Evolutionary conservation across 64 coral and sea anemone genomes (phyloP).

Genomic region (Cladopsammia gracilis): DNA sequence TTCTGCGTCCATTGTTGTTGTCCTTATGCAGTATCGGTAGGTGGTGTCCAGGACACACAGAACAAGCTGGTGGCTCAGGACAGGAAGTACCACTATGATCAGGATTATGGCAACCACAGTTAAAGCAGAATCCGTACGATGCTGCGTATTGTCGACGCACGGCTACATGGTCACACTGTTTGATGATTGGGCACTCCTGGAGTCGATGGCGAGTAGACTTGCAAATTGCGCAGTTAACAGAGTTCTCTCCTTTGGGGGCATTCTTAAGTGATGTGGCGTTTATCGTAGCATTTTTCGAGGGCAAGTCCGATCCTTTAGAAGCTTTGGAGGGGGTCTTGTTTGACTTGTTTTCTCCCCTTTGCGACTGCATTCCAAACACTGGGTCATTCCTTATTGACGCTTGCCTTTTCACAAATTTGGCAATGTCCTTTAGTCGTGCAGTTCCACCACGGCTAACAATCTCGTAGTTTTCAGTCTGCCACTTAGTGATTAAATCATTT

Average conservation of each 20-base stretch:
- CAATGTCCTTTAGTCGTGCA: constrained; percentile 36
- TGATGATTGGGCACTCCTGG: constrained; percentile 33
- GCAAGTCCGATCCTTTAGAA: not conserved
- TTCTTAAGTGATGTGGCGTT: not conserved
- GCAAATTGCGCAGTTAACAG: constrained; percentile 28
- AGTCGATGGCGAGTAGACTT: constrained; percentile 4
- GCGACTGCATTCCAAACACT: constrained; percentile 27
- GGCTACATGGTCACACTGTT: constrained; percentile 33
- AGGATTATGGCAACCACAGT: constrained; percentile 35
- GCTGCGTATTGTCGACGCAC: constrained; percentile 44
- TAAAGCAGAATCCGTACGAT: constrained; percentile 61
- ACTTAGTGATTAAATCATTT: constrained; percentile 36
- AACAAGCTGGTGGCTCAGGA: constrained; percentile 24
- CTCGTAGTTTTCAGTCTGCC: constrained; percentile 56
- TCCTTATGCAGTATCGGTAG: constrained; percentile 48
- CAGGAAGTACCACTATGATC: constrained; percentile 14
- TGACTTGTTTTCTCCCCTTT: not conserved
- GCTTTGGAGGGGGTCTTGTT: not conserved
- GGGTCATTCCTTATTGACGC: constrained; percentile 52
- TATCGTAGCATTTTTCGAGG: not conserved
- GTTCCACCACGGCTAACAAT: not conserved
- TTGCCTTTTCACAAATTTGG: constrained; percentile 38
- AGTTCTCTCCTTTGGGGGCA: not conserved
- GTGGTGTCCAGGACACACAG: constrained; percentile 54
- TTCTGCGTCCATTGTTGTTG: constrained; percentile 11